Evolutionary conservation across 2,113 vertebrate species (phyloP), one percentile per base, ranked within the genome.

Genomic region (Alethe diademata): DNA sequence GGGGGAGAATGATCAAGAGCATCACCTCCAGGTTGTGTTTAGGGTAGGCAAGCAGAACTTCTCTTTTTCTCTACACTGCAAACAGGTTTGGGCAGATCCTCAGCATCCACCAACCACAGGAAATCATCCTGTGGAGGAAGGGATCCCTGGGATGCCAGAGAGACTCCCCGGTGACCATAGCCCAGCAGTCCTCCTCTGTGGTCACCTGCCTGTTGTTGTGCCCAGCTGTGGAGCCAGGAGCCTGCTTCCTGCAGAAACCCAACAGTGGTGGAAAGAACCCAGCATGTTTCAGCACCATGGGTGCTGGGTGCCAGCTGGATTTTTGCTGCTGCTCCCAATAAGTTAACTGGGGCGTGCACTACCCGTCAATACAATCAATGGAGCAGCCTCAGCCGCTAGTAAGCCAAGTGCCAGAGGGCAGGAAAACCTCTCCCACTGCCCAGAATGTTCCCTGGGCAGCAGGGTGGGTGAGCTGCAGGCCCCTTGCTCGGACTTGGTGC

Each of bases 271-370:
- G 90, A 64, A 92, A 76, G 18, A 73, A 33, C 14, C 56, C 75
- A 43, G 26, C 78, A 73, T 0, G 0, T 86, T 90, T 22, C 40
- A 12, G 19, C 1, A 12, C 60, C 72, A 24, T 36, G 71, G 67
- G 62, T 9, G 2, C 28, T 0, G 9, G 40, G 45, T 86, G 83
- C 54, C 72, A 28, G 78, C 67, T 82, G 66, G 23, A 35, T 42
- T 87, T 84, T 65, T 74, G 79, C 56, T 93, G 80, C 82, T 96
- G 79, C 40, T 95, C 78, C 81, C 67, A 62, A 3, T 92, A 76
- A 94, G 90, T 87, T 76, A 95, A 96, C 86, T 97, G 92, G 94
- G 70, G 88, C 96, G 8, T 95, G 93, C 80, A 71, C 31, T 53
- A 28, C 56, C 45, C 12, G 0, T 88, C 95, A 87, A 95, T 96